These are phyloP conservation scores for Onthophagus sagittarius DNA, from an alignment of 2,888 invertebrate species.

Conservation along the genomic window DNA sequence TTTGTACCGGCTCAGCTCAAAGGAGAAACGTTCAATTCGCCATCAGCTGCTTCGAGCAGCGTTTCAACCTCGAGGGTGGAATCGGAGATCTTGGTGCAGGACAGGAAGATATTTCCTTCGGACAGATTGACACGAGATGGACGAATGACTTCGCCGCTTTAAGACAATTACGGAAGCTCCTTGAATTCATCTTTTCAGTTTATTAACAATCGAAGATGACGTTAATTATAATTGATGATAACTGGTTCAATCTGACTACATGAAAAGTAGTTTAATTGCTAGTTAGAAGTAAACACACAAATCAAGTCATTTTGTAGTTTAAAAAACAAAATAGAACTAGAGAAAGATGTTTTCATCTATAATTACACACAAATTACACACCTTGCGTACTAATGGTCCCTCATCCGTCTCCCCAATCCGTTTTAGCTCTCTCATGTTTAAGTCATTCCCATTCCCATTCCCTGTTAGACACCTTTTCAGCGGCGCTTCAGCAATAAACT, in stretches of 20 bases:
- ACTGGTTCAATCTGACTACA: background rate
- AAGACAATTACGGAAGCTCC: background rate
- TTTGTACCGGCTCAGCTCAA: background rate
- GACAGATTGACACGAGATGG: slow-evolving; percentile 7
- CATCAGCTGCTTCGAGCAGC: background rate
- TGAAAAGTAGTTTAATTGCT: background rate
- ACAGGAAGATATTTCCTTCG: background rate
- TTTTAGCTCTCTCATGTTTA: background rate
- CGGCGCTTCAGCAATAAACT: background rate
- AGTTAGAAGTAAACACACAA: background rate
- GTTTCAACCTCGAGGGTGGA: background rate
- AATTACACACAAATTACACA: background rate
- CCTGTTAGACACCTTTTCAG: background rate
- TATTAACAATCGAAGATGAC: background rate
- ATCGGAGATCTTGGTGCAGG: background rate
- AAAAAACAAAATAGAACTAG: background rate
- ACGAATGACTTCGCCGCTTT: background rate
- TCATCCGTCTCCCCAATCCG: background rate
- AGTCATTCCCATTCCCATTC: background rate
- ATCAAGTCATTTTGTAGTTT: background rate
- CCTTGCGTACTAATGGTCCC: background rate
- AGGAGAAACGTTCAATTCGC: background rate
- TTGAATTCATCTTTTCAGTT: background rate
- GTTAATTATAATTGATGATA: background rate
- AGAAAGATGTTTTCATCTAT: background rate